A percentile compares a stretch with the other conserved stretches of the same genome.
Conservation (phyloP, 2,888 invertebrate genomes). For the Rhagium mordax region DNA sequence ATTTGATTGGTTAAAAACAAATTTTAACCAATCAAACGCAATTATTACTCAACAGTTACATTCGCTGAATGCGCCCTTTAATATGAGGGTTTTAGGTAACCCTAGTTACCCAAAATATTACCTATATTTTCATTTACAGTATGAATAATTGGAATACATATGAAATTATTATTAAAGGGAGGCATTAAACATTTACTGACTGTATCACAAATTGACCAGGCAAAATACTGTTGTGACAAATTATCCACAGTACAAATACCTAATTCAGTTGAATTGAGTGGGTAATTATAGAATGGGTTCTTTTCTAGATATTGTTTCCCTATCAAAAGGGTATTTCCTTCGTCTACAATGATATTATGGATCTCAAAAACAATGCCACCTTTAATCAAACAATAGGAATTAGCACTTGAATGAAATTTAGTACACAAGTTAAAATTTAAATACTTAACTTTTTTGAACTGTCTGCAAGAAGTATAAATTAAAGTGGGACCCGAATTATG, state of each 20-base stretch:
- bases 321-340: constrained; percentile 8
- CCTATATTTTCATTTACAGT: background rate
- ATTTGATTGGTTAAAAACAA: too few relatives aligned
- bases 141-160: constrained; percentile 10
- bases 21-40: too few relatives aligned
- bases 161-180: background rate
- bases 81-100: too few relatives aligned
- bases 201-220: background rate
- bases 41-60: too few relatives aligned
- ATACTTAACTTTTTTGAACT: constrained; percentile 2
- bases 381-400: constrained; percentile 3
- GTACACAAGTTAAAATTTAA: background rate
- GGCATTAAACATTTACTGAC: constrained; percentile 3
- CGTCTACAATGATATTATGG: constrained; percentile 1
- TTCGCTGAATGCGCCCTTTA: too few relatives aligned
- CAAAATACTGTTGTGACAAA: background rate
- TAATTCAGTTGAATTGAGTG: background rate
- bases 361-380: background rate
- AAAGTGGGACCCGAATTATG: constrained; percentile 6
- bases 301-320: background rate
- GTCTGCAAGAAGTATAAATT: background rate
- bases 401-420: background rate
- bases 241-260: background rate
- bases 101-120: too few relatives aligned
- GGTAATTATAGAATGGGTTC: constrained; percentile 1